Percentiles rank a stretch among this genome's conserved stretches.
Evolutionary conservation across 2,113 vertebrate genomes (phyloP).

Genomic region (Sceloporus tristichus): DNA sequence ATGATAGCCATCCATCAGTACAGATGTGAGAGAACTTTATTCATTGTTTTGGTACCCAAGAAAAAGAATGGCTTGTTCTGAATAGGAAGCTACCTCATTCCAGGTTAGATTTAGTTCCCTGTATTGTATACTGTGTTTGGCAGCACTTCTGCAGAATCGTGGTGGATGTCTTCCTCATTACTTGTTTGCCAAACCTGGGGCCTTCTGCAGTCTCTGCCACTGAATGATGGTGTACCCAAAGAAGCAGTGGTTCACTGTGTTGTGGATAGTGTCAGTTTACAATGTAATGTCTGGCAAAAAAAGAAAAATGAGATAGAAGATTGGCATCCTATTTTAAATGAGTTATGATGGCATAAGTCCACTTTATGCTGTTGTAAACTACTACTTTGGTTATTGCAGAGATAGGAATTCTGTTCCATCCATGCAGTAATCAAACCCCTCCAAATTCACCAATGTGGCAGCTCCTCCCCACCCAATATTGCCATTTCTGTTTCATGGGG

Average conservation of each 20-base stretch:
- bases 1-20: background rate
- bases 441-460: too few species aligned
- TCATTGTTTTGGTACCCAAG: constrained; percentile 61
- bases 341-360: too few species aligned
- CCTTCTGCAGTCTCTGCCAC: background rate
- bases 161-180: background rate
- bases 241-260: background rate
- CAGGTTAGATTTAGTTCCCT: background rate
- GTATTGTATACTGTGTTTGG: background rate
- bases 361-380: too few species aligned
- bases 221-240: background rate
- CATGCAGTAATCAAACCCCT: too few species aligned
- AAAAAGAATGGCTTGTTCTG: constrained; percentile 41
- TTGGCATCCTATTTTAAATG: too few species aligned
- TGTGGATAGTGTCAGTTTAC: background rate
- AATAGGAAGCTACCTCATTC: background rate
- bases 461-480: too few species aligned
- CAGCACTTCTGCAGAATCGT: background rate
- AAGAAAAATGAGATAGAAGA: background rate
- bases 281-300: background rate
- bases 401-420: too few species aligned
- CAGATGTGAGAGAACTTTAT: background rate
- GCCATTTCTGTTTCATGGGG: too few species aligned
- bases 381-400: too few species aligned
- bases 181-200: background rate